Evolutionary conservation across 2,888 invertebrate species (phyloP).

Genomic region (Panorpa germanica): DNA sequence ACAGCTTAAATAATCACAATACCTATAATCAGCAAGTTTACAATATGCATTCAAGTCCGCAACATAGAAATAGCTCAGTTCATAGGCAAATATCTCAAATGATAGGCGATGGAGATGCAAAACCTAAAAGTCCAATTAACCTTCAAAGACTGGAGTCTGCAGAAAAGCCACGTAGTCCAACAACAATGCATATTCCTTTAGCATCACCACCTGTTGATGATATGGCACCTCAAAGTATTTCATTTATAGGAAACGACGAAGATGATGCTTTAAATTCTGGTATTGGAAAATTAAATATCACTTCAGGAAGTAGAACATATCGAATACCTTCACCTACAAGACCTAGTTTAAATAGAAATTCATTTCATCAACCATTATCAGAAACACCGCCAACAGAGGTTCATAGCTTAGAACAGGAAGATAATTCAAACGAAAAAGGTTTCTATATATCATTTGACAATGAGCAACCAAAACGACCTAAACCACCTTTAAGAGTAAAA

Average conservation of each 20-base stretch:
- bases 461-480: slow-evolving; percentile 72
- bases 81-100: slow-evolving; percentile 33
- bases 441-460: slow-evolving; percentile 91
- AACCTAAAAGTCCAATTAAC: slow-evolving; percentile 2
- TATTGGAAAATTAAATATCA: slow-evolving; percentile 62
- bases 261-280: slow-evolving; percentile 39
- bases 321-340: slow-evolving; percentile 77
- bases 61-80: slow-evolving; percentile 35
- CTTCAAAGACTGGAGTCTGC: too few species aligned
- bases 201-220: slow-evolving; percentile 57
- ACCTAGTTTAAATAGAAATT: slow-evolving; percentile 44
- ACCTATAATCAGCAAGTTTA: too few species aligned
- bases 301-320: slow-evolving; percentile 74
- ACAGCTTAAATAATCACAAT: slow-evolving; percentile 33
- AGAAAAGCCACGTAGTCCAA: too few species aligned
- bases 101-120: slow-evolving; percentile 9
- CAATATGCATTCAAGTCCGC: slow-evolving; percentile 43
- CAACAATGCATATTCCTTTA: slow-evolving; percentile 30
- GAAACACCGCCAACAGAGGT: slow-evolving; percentile 19
- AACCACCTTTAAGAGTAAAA: slow-evolving; percentile 66
- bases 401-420: slow-evolving; percentile 28
- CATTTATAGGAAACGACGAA: slow-evolving; percentile 62
- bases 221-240: slow-evolving; percentile 87
- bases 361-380: slow-evolving; percentile 16
- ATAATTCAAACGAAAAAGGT: slow-evolving; percentile 47